A percentile compares a stretch with the other conserved stretches of the same genome.
Evolutionary conservation across 2,113 vertebrate genomes (phyloP).

Genomic region (Phyllopteryx taeniolatus): DNA sequence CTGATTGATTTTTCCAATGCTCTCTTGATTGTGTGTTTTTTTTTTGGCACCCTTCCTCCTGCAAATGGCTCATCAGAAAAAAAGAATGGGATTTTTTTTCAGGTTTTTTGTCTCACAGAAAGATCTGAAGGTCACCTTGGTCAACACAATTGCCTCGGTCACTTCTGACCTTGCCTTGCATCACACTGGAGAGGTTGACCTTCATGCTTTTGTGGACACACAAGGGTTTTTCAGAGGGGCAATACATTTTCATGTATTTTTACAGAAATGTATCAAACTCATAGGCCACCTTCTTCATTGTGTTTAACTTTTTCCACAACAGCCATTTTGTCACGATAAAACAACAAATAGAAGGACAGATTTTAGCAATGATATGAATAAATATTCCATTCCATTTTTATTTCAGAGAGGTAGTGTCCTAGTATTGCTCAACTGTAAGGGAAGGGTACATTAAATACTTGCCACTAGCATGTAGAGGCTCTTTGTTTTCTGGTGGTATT

Average conservation of each 20-base stretch:
- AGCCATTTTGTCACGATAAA: too few species aligned
- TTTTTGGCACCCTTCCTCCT: constrained; percentile 51
- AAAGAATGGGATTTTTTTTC: constrained; percentile 42
- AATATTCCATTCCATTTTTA: too few species aligned
- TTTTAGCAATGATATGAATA: too few species aligned
- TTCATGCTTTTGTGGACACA: constrained; percentile 1
- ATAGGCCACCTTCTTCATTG: too few species aligned
- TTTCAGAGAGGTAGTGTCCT: too few species aligned
- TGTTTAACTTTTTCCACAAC: too few species aligned
- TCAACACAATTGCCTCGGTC: constrained; percentile 18
- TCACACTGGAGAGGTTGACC: constrained; percentile 10
- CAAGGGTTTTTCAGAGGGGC: neutral
- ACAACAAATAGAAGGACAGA: too few species aligned
- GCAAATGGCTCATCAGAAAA: constrained; percentile 38
- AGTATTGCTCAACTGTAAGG: too few species aligned
- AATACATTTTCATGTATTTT: neutral
- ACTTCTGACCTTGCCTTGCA: constrained; percentile 50
- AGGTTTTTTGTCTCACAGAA: constrained; percentile 28
- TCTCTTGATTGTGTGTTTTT: constrained; percentile 51
- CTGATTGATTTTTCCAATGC: constrained; percentile 67
- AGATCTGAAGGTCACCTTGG: constrained; percentile 51
- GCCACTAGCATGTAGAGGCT: too few species aligned
- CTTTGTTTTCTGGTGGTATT: too few species aligned
- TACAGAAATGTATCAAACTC: neutral
- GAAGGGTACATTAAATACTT: too few species aligned